Conservation (phyloP, 1,140 invertebrate species). For the Trichonephila inaurata region DNA sequence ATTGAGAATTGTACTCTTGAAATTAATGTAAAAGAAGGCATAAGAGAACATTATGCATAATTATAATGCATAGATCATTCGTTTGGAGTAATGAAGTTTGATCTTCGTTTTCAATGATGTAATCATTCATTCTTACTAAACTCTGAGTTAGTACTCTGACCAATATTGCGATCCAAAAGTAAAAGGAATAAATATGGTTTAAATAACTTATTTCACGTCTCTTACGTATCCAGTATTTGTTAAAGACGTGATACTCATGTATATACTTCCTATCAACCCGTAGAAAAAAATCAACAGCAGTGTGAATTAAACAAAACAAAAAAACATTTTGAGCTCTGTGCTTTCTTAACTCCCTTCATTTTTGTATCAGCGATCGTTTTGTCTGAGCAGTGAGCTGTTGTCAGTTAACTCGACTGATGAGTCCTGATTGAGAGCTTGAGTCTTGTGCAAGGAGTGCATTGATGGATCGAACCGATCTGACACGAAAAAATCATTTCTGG, state of each 20-base stretch:
- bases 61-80: too few relatives aligned
- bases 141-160: too few relatives aligned
- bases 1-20: too few relatives aligned
- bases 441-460: neutral
- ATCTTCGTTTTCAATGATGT: too few relatives aligned
- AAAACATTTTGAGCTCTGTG: neutral
- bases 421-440: neutral
- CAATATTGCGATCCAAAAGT: too few relatives aligned
- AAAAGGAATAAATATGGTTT: neutral
- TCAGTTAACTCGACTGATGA: neutral
- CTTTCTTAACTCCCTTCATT: conserved; percentile 27
- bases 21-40: too few relatives aligned
- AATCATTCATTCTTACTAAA: too few relatives aligned
- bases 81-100: too few relatives aligned
- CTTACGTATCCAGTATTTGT: neutral
- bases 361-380: neutral
- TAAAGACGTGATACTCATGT: neutral
- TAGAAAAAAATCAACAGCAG: neutral
- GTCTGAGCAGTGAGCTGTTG: neutral
- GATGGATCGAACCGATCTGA: neutral
- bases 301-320: neutral
- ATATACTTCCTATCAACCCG: neutral
- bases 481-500: conserved; percentile 26
- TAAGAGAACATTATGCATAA: too few relatives aligned
- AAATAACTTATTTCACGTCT: neutral